These are phyloP conservation scores for Bombyx mandarina DNA, from an alignment of 1,140 invertebrate species.

Conservation along the genomic window DNA sequence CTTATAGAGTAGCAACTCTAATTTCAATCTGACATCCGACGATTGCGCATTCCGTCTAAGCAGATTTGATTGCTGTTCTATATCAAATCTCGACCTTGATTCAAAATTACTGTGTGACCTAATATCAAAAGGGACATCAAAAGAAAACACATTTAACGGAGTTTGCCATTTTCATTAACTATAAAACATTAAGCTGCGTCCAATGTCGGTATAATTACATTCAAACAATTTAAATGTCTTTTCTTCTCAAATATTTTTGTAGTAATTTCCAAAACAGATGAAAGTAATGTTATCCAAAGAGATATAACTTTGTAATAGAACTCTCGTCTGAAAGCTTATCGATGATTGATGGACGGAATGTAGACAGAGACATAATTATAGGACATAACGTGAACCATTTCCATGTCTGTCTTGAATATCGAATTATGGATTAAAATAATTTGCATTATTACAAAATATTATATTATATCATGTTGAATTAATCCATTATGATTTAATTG, in stretches of 20 bases:
- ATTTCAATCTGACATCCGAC: slow-evolving; percentile 23
- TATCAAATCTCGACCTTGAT: neutral
- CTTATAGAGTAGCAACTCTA: slow-evolving; percentile 7
- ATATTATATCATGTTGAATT: too few species aligned
- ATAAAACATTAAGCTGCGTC: too few species aligned
- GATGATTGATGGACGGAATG: slow-evolving; percentile 4
- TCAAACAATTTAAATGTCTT: too few species aligned
- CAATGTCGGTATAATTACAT: too few species aligned
- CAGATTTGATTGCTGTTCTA: slow-evolving; percentile 20
- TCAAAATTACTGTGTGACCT: neutral
- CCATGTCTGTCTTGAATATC: neutral
- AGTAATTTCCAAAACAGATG: neutral
- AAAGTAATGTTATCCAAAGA: neutral
- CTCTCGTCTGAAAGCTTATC: slow-evolving; percentile 1
- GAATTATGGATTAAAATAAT: slow-evolving; percentile 1
- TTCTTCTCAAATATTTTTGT: too few species aligned
- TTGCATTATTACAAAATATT: neutral
- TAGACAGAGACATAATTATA: neutral
- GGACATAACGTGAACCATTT: too few species aligned
- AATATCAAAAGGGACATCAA: too few species aligned
- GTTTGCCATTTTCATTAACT: too few species aligned
- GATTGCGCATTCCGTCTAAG: slow-evolving; percentile 26
- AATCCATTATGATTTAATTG: too few species aligned
- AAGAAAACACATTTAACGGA: too few species aligned
- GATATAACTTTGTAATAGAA: slow-evolving; percentile 3